phyloP scores from a whole-genome alignment of 2,797 vertebrate species.

The Myotis daubentonii region DNA sequence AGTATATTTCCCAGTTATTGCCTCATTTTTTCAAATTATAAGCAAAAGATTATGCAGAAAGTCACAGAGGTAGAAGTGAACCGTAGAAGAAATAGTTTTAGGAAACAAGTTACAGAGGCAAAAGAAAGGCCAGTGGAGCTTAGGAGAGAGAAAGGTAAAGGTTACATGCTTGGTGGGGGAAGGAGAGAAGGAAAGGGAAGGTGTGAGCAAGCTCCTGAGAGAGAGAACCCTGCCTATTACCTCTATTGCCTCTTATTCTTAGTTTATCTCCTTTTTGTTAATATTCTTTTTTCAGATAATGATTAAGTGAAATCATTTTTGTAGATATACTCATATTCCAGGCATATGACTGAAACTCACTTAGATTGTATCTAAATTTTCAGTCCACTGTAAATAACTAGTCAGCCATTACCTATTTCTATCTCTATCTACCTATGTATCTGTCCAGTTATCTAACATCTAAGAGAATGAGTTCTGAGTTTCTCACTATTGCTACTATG shows the following conservation, averaged over 20 bases:
- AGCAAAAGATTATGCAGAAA: background rate
- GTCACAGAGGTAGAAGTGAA: background rate
- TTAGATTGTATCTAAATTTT: constrained; percentile 22
- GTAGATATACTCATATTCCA: constrained; percentile 2
- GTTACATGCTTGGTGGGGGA: background rate
- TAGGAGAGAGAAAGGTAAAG: background rate
- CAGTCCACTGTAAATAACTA: background rate
- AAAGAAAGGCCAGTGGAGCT: background rate
- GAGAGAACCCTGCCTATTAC: background rate
- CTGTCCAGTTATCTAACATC: background rate
- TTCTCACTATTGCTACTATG: constrained; percentile 25
- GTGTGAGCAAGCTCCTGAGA: background rate
- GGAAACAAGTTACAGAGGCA: background rate
- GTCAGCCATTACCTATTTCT: background rate
- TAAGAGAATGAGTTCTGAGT: constrained; percentile 18
- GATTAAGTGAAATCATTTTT: constrained; percentile 3
- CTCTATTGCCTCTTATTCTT: constrained; percentile 8
- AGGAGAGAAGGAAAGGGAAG: background rate
- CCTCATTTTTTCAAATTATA: background rate
- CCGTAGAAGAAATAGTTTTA: background rate
- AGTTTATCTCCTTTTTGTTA: background rate
- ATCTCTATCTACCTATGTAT: background rate
- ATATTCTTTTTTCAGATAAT: background rate
- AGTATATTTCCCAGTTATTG: background rate
- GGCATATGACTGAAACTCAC: background rate